These are phyloP conservation scores for Oligia latruncula DNA, from an alignment of 2,888 invertebrate genomes.

Conservation along the genomic window DNA sequence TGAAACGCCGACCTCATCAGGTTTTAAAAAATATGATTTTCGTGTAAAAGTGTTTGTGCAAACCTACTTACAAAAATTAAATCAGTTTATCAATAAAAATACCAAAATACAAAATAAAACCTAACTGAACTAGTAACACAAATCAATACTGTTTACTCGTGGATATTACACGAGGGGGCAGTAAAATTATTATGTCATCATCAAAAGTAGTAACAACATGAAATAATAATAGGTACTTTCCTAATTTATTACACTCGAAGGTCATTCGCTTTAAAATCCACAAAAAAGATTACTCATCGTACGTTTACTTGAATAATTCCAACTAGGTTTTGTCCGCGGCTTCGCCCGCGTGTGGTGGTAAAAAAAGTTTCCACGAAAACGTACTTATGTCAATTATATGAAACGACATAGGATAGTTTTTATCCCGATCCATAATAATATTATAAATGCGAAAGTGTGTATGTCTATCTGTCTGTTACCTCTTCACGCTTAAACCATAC, in stretches of 20 bases:
- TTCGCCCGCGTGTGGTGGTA: neutral
- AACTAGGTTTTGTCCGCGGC: neutral
- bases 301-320: constrained; percentile 13
- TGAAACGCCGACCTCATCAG: too few relatives aligned
- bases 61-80: too few relatives aligned
- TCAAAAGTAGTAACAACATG: constrained; percentile 4
- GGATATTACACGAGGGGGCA: neutral
- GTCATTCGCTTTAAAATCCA: constrained; percentile 27
- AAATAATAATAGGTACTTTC: constrained; percentile 5
- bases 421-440: too few relatives aligned
- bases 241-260: constrained; percentile 9
- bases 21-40: too few relatives aligned
- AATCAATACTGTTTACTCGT: neutral
- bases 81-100: too few relatives aligned
- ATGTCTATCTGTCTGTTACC: too few relatives aligned
- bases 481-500: too few relatives aligned
- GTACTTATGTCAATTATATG: too few relatives aligned
- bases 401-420: too few relatives aligned
- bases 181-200: constrained; percentile 15
- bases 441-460: too few relatives aligned
- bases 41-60: too few relatives aligned
- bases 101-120: neutral
- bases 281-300: constrained; percentile 26
- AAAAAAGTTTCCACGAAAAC: too few relatives aligned
- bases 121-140: neutral